Evolutionary conservation across 2,797 vertebrate genomes (phyloP).

Genomic region (Parambassis ranga): DNA sequence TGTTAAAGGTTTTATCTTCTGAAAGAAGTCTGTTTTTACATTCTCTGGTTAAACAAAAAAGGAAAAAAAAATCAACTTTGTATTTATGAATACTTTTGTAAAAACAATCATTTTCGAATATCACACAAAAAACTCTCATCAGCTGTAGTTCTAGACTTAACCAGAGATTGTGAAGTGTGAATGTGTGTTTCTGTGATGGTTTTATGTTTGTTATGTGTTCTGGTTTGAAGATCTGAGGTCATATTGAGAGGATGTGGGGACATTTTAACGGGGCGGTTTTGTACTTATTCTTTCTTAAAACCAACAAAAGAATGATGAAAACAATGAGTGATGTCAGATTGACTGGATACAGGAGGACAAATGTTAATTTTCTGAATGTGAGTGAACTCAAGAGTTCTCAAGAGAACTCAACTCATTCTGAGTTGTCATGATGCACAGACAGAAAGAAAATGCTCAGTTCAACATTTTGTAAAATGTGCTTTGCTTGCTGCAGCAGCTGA

Average conservation of each 20-base stretch:
- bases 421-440: neutral
- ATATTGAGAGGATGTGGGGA: constrained; percentile 15
- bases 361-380: constrained; percentile 24
- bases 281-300: constrained; percentile 53
- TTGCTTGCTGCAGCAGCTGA: neutral
- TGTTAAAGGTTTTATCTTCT: constrained; percentile 21
- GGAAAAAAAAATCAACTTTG: neutral
- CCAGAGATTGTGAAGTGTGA: constrained; percentile 20
- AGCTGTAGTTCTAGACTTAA: neutral
- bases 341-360: constrained; percentile 16
- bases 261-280: constrained; percentile 46
- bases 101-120: constrained; percentile 6
- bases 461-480: neutral
- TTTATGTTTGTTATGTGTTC: constrained; percentile 35
- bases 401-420: no score
- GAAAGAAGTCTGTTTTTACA: constrained; percentile 18
- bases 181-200: constrained; percentile 23
- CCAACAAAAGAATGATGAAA: constrained; percentile 21
- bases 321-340: neutral
- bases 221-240: neutral
- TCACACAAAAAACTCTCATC: neutral
- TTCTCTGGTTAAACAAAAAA: constrained; percentile 18
- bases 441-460: neutral
- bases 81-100: neutral
- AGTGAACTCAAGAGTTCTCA: constrained; percentile 6